These are phyloP conservation scores for Chloromyia formosa DNA, from an alignment of 2,888 invertebrate species.

Conservation along the genomic window DNA sequence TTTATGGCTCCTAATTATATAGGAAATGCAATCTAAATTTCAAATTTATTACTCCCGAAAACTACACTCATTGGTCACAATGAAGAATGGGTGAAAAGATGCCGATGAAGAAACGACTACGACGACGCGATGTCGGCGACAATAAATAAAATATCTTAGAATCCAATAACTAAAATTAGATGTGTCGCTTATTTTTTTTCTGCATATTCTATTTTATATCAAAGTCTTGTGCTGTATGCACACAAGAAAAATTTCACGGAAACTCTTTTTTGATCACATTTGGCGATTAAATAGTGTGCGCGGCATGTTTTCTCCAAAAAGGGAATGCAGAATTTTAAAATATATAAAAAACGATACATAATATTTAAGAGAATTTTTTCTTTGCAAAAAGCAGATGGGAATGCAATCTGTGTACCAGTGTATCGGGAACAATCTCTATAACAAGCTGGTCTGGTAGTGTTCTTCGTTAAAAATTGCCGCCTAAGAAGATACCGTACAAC, in stretches of 20 bases:
- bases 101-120: not conserved
- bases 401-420: too few species aligned
- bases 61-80: constrained; percentile 9
- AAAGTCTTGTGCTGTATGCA: constrained; percentile 14
- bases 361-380: not conserved
- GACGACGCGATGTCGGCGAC: not conserved
- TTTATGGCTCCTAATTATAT: constrained; percentile 50
- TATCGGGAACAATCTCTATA: too few species aligned
- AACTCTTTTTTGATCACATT: constrained; percentile 39
- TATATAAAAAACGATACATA: not conserved
- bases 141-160: not conserved
- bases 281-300: constrained; percentile 36
- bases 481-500: not conserved
- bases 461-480: too few species aligned
- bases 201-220: not conserved
- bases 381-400: constrained; percentile 30
- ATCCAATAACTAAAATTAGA: constrained; percentile 15
- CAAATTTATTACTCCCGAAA: constrained; percentile 46
- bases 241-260: constrained; percentile 34
- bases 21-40: constrained; percentile 50
- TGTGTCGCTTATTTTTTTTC: not conserved
- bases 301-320: constrained; percentile 29
- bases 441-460: too few species aligned
- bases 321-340: constrained; percentile 12
- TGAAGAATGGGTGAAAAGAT: not conserved